Evolutionary conservation across 2,113 vertebrate genomes (phyloP).

Genomic region (Silurus asotus): DNA sequence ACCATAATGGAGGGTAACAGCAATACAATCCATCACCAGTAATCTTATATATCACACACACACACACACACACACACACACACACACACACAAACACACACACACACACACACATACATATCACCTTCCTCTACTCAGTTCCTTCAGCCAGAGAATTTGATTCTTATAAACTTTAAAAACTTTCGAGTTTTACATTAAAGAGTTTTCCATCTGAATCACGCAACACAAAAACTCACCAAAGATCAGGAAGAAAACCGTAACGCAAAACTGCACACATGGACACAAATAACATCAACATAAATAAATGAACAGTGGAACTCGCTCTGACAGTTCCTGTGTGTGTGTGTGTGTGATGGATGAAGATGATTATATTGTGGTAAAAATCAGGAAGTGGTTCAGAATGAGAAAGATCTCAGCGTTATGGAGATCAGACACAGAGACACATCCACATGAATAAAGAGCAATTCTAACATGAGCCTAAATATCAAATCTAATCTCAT

Average conservation of each 20-base stretch:
- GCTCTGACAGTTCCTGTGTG: not conserved
- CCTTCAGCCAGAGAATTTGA: not conserved
- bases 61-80: conserved; percentile 22
- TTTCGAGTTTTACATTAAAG: not conserved
- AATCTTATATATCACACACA: conserved; percentile 7
- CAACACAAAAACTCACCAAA: not conserved
- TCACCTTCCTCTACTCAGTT: not conserved
- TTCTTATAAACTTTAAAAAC: not conserved
- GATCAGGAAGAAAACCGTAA: not conserved
- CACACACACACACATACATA: conserved; percentile 27
- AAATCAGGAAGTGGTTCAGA: not conserved
- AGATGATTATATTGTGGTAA: not conserved
- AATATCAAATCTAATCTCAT: not conserved
- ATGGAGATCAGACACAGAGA: not conserved
- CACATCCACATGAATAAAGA: not conserved
- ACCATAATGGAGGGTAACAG: conserved; percentile 39
- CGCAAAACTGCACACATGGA: not conserved
- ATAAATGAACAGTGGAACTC: not conserved
- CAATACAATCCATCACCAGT: conserved; percentile 40
- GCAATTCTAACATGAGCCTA: not conserved
- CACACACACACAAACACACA: conserved; percentile 31
- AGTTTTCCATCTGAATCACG: not conserved
- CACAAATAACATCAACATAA: not conserved
- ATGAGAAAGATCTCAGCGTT: not conserved
- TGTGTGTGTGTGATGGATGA: not conserved